phyloP scores from a whole-genome alignment of 2,888 invertebrate genomes.

The Acrobasis consociella region DNA sequence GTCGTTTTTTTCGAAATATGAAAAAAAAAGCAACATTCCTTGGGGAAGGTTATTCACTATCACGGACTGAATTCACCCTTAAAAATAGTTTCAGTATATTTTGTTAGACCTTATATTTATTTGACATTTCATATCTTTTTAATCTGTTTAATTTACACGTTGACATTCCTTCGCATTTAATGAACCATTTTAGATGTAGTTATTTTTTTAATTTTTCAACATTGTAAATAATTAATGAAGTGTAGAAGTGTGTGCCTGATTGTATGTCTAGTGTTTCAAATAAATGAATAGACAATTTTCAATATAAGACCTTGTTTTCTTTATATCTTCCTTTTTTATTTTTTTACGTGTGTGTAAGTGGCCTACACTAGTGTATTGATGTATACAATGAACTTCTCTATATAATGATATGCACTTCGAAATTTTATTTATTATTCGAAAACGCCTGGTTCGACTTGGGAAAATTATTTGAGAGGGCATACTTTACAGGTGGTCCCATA shows the following conservation, averaged over 20 bases:
- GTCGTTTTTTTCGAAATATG: no score
- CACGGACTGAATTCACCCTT: no score
- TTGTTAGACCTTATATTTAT: neutral
- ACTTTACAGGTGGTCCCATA: no score
- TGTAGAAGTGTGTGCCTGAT: slow-evolving; percentile 42
- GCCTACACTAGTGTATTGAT: no score
- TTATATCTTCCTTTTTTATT: slow-evolving; percentile 20
- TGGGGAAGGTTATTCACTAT: no score
- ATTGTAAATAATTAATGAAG: slow-evolving; percentile 48
- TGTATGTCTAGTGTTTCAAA: slow-evolving; percentile 40
- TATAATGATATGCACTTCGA: no score
- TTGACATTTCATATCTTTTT: slow-evolving; percentile 5
- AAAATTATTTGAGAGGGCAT: no score
- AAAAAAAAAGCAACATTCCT: no score
- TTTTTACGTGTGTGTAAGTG: neutral
- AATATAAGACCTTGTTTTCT: slow-evolving; percentile 28
- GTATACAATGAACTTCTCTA: no score
- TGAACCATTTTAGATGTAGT: slow-evolving; percentile 38
- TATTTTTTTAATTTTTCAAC: slow-evolving; percentile 41
- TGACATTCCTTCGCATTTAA: slow-evolving; percentile 75
- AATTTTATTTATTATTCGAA: no score
- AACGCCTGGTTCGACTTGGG: no score
- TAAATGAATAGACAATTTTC: slow-evolving; percentile 44
- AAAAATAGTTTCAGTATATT: no score
- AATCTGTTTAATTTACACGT: slow-evolving; percentile 33